Evolutionary conservation across 2,797 vertebrate genomes (phyloP).

Genomic region (Phoebastria nigripes): DNA sequence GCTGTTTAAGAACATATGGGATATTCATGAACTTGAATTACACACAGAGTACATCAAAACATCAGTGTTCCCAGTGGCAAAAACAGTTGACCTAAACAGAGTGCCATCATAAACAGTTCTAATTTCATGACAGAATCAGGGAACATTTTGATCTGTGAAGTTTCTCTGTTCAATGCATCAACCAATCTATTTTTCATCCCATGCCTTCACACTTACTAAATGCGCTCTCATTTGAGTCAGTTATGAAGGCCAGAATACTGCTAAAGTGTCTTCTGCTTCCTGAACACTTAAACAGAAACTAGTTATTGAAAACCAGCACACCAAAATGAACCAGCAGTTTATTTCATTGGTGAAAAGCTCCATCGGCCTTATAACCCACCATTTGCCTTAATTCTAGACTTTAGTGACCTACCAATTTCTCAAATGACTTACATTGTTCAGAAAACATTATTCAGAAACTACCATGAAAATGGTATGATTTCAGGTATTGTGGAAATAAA

Average conservation of each 20-base stretch:
- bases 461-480: neutral
- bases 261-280: neutral
- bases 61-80: constrained; percentile 2
- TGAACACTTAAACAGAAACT: neutral
- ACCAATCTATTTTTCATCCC: neutral
- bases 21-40: neutral
- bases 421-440: neutral
- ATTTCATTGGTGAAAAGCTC: neutral
- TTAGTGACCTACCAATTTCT: neutral
- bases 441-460: neutral
- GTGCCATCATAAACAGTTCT: neutral
- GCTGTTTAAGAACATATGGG: neutral
- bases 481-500: neutral
- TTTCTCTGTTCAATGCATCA: neutral
- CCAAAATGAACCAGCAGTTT: neutral
- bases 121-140: neutral
- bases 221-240: neutral
- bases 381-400: neutral
- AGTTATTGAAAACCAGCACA: neutral
- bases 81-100: constrained; percentile 18
- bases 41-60: neutral
- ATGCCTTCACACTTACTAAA: neutral
- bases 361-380: neutral
- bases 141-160: neutral
- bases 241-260: neutral